A percentile compares a stretch with the other conserved stretches of the same genome.
Conservation (phyloP, 2,888 invertebrate genomes). For the Leptarthrus brevirostris region DNA sequence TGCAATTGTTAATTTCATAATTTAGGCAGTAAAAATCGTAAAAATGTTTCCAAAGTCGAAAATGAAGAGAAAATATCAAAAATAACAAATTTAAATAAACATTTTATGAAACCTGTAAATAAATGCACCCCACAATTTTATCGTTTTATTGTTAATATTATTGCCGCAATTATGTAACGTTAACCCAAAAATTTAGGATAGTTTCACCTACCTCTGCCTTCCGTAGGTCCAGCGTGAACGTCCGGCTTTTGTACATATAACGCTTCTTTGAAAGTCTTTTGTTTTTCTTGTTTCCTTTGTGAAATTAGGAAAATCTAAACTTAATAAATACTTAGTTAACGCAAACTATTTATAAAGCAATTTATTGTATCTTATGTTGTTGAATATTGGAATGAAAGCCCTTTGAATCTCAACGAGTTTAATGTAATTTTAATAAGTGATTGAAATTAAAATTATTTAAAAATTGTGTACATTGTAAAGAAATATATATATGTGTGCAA, state of each 20-base stretch:
- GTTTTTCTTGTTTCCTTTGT: neutral
- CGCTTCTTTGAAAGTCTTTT: neutral
- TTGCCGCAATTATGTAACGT: constrained; percentile 16
- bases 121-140: constrained; percentile 3
- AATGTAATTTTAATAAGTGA: constrained; percentile 40
- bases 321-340: constrained; percentile 31
- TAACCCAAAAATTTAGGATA: constrained; percentile 8
- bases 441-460: constrained; percentile 43
- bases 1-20: constrained; percentile 25
- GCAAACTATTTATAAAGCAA: constrained; percentile 41
- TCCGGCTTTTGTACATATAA: constrained; percentile 17
- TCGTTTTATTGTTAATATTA: constrained; percentile 38
- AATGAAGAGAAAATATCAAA: constrained; percentile 26
- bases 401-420: constrained; percentile 15
- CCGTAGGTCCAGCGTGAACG: neutral
- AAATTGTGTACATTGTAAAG: constrained; percentile 49
- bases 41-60: neutral
- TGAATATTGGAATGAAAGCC: constrained; percentile 39
- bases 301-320: constrained; percentile 33
- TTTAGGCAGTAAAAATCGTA: constrained; percentile 4
- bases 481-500: constrained; percentile 51
- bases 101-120: constrained; percentile 13
- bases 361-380: constrained; percentile 43
- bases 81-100: constrained; percentile 9
- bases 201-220: neutral